Percentiles rank a stretch among this genome's conserved stretches.
Conservation (phyloP, 2,888 invertebrate genomes). For the Eupithecia inturbata region DNA sequence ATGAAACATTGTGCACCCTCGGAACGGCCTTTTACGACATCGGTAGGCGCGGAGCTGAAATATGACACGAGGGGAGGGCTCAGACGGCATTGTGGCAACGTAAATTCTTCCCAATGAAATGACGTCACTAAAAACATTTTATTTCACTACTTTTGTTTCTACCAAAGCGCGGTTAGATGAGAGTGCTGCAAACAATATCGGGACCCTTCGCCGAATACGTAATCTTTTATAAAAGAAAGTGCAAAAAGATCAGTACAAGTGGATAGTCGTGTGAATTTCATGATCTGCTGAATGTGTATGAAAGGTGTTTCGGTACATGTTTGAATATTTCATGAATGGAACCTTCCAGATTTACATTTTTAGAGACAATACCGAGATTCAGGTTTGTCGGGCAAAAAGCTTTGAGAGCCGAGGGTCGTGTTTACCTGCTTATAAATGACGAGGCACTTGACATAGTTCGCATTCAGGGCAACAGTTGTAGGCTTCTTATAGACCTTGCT, state of each 20-base stretch:
- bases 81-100: slow-evolving; percentile 54
- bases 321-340: slow-evolving; percentile 46
- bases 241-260: slow-evolving; percentile 27
- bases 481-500: slow-evolving; percentile 35
- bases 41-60: slow-evolving; percentile 66
- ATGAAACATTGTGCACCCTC: slow-evolving; percentile 62
- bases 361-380: slow-evolving; percentile 41
- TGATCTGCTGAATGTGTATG: slow-evolving; percentile 42
- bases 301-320: slow-evolving; percentile 39
- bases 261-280: slow-evolving; percentile 37
- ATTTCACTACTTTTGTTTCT: slow-evolving; percentile 73
- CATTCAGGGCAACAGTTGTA: slow-evolving; percentile 41
- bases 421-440: slow-evolving; percentile 46
- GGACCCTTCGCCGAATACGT: slow-evolving; percentile 20
- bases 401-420: slow-evolving; percentile 37
- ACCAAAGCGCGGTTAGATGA: slow-evolving; percentile 59
- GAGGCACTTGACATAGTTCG: slow-evolving; percentile 45
- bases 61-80: slow-evolving; percentile 63
- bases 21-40: slow-evolving; percentile 63
- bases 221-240: slow-evolving; percentile 18
- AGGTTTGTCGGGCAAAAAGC: slow-evolving; percentile 35
- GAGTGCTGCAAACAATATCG: slow-evolving; percentile 37
- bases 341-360: slow-evolving; percentile 45
- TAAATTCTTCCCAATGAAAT: slow-evolving; percentile 51
- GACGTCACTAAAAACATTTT: slow-evolving; percentile 73